Base-by-base conservation (phyloP, 2,888 invertebrate genomes). In the Orthosia gothica region DNA sequence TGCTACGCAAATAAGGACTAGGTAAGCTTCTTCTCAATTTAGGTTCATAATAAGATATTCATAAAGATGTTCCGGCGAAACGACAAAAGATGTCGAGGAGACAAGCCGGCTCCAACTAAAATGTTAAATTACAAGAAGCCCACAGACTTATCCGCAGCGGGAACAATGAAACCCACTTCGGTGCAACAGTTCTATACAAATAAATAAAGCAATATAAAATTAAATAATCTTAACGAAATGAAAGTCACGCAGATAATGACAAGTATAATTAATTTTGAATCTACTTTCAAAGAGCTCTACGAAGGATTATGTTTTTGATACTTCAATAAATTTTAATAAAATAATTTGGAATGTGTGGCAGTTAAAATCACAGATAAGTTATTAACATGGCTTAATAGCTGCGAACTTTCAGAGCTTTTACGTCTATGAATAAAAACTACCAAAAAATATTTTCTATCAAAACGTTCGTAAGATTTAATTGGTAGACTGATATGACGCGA, bases 11-110 rank as follows among this genome's bases (percentile, higher is more conserved):
- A 95, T 94, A 95, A 93, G 89, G 91, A 93, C 92, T 93, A 93
- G 94, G 93, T 93, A 94, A 95, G 93, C 93, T 93, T 88, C 93
- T 93, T 89, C 94, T 93, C 92, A 95, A 94, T 95, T 95, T 94
- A 92, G 93, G 90, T 91, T 91, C 91, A 91, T 95, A 94, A 95
- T 95, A 95, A 95, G 94, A 94, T 95, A 95, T 95, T 95, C 93
- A 95, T 95, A 94, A 94, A 95, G 94, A 95, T 92, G 92, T 94
- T 93, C 90, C 90, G 85, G 78, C 72, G 89, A 86, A 84, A 92
- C 87, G 91, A 94, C 93, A 92, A 94, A 93, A 93, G 93, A 93
- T 89, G 85, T 83, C 69, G 81, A 91, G 87, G 88, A 89, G 88
- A 89, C 88, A 90, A 90, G 87, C 89, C 86, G 79, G 88, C 85